Base-by-base conservation (phyloP, 2,888 invertebrate species). In the Drosophila ustulata region DNA sequence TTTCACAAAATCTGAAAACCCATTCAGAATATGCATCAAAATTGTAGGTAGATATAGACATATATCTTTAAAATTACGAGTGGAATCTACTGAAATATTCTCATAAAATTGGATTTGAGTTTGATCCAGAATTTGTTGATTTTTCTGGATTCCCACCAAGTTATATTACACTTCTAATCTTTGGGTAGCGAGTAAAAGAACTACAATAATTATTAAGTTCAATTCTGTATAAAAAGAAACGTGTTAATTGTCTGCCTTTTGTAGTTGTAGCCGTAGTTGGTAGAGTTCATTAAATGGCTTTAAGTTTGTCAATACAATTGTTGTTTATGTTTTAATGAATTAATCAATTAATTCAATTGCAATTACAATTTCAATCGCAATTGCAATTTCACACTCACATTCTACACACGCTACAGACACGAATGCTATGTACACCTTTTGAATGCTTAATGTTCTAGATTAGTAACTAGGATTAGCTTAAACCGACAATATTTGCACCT, bases 401-500 rank as follows among this genome's bases (percentile, higher is more conserved):
- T 45, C 53, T 68, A 68, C 49, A 25, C 43, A 25, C 43, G 47
- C 57, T 56, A 57, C 58, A 58, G 56, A 75, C 67, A 66, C 57
- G 53, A 49, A 63, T 61, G 47, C 62, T 63, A 73, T 73, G 53
- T 63, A 76, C 72, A 76, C 11, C 46, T 66, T 32, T 69, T 62
- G 73, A 62, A 65, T 72, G 68, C 75, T 77, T 75, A 75, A 9
- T 53, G 43, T 50, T 78, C 66, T 26, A 41, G 28, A 41, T 67
- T 71, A 75, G 63, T 75, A 71, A 74, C 80, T 72, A 69, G 26
- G 30, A 64, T 68, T 55, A 73, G 57, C 82, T 74, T 83, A 84
- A 53, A 74, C 47, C 66, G 63, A 26, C 26, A 28, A 80, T 84
- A 83, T 84, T 86, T 84, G 88, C 85, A 87, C 88, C 83, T 78